These are phyloP conservation scores for Thalassophryne amazonica DNA, from an alignment of 2,797 vertebrate species.

Conservation along the genomic window DNA sequence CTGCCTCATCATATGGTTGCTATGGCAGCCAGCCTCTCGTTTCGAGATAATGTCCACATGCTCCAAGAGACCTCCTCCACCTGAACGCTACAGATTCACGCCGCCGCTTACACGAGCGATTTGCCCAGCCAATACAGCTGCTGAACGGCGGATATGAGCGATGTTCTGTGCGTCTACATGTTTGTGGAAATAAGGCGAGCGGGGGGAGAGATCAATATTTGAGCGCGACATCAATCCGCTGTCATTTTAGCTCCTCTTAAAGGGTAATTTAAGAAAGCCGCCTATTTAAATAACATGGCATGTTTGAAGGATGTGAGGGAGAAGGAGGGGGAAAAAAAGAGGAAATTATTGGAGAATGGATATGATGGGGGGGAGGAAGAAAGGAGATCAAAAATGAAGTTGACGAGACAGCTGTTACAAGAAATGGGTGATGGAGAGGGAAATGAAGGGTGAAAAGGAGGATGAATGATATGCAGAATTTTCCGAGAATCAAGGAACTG, in stretches of 20 bases:
- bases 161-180: constrained; percentile 6
- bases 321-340: not conserved
- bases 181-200: not conserved
- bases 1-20: constrained; percentile 79
- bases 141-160: constrained; percentile 37
- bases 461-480: constrained; percentile 51
- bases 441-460: constrained; percentile 48
- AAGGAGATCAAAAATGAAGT: constrained; percentile 57
- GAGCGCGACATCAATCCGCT: constrained; percentile 6
- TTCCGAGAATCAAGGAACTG: constrained; percentile 14
- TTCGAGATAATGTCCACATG: constrained; percentile 71
- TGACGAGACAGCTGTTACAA: constrained; percentile 62
- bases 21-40: constrained; percentile 71
- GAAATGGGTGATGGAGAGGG: constrained; percentile 45
- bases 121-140: constrained; percentile 14
- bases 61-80: constrained; percentile 57
- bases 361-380: not conserved
- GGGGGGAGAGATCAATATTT: constrained; percentile 33
- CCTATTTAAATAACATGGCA: not conserved
- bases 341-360: constrained; percentile 6
- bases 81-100: constrained; percentile 53
- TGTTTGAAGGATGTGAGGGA: not conserved
- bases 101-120: constrained; percentile 15
- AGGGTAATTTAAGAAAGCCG: constrained; percentile 1
- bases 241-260: not conserved